Conservation (phyloP, 2,888 invertebrate species). For the Melieria picta region DNA sequence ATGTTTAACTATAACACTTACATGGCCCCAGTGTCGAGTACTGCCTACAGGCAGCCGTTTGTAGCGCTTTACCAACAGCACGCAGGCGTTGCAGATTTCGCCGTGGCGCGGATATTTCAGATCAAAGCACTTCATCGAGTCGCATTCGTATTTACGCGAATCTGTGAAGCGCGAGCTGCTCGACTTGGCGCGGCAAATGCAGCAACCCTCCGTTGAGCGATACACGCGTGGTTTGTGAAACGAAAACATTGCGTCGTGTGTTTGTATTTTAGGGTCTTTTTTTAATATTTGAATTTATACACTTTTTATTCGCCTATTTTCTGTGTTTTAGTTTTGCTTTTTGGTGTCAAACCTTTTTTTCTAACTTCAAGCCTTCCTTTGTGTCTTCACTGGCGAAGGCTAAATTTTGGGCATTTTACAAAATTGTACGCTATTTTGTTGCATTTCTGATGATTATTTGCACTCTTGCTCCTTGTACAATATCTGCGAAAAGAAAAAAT, state of each 20-base stretch:
- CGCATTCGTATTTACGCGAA: conserved; percentile 83
- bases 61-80: conserved; percentile 83
- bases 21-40: conserved; percentile 81
- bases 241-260: conserved; percentile 74
- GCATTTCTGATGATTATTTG: too few species aligned
- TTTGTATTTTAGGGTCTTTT: conserved; percentile 4
- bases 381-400: neutral
- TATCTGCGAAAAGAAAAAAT: too few species aligned
- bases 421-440: neutral
- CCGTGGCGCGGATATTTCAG: conserved; percentile 78
- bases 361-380: neutral
- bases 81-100: conserved; percentile 89
- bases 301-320: conserved; percentile 1
- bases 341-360: neutral
- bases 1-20: conserved; percentile 65
- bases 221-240: conserved; percentile 89
- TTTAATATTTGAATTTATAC: conserved; percentile 1
- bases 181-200: conserved; percentile 88
- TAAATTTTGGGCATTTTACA: neutral
- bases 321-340: neutral
- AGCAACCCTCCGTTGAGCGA: conserved; percentile 83
- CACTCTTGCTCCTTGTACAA: too few species aligned
- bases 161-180: conserved; percentile 87
- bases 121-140: conserved; percentile 83
- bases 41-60: conserved; percentile 79